Conservation (phyloP, 2,888 invertebrate genomes). For the Sphinx pinastri region DNA sequence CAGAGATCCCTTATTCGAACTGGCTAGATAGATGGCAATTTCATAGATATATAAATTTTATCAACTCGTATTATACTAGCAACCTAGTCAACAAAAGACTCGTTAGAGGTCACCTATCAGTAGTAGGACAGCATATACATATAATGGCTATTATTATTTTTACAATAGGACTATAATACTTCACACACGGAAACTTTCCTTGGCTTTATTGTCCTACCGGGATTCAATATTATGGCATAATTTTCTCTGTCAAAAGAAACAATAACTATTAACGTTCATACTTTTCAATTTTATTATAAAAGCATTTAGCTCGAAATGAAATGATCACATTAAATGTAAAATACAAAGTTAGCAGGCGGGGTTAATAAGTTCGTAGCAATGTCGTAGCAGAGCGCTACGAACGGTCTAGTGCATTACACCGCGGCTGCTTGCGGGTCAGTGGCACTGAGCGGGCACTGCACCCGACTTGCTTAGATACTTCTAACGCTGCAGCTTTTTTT, state of each 20-base stretch:
- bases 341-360: slow-evolving; percentile 1
- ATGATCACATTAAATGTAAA: slow-evolving; percentile 8
- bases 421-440: slow-evolving; percentile 71
- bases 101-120: too few species aligned
- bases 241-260: slow-evolving; percentile 2
- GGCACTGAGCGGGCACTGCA: slow-evolving; percentile 79
- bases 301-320: neutral
- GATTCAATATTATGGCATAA: slow-evolving; percentile 1
- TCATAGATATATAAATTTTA: too few species aligned
- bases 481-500: slow-evolving; percentile 79
- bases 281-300: slow-evolving; percentile 1
- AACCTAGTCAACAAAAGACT: too few species aligned
- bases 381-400: slow-evolving; percentile 66
- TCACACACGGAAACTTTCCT: neutral
- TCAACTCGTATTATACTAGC: too few species aligned
- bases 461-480: slow-evolving; percentile 80
- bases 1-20: too few species aligned
- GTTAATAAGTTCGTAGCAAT: slow-evolving; percentile 55
- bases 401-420: slow-evolving; percentile 47
- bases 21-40: too few species aligned
- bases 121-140: too few species aligned
- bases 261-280: neutral
- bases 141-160: neutral
- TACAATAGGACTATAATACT: neutral
- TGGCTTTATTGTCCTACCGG: neutral